Evolutionary conservation across 1,140 invertebrate species (phyloP).

Genomic region (Ceratosolen solmsi): DNA sequence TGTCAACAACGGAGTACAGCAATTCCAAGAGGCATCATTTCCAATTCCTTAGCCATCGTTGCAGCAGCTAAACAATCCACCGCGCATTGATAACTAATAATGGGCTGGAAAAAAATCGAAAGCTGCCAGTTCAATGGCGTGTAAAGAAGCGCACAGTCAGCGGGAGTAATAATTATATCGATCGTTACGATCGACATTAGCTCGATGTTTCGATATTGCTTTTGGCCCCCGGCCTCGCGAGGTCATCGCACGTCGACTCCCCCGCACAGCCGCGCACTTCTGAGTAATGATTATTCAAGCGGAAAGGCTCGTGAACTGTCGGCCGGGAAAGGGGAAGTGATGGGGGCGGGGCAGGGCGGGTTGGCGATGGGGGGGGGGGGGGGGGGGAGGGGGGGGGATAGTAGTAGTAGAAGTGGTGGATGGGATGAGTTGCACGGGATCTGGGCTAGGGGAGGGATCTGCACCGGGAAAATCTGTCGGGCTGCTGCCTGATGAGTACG

Average conservation of each 20-base stretch:
- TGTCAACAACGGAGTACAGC: too few relatives aligned
- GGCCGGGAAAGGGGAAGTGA: not conserved
- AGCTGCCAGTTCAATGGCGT: not conserved
- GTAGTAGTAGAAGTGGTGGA: too few relatives aligned
- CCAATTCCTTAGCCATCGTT: too few relatives aligned
- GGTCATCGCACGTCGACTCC: not conserved
- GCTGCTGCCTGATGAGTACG: constrained; percentile 24
- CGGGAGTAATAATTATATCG: too few relatives aligned
- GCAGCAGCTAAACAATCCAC: too few relatives aligned
- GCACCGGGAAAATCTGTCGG: constrained; percentile 20
- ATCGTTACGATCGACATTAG: too few relatives aligned
- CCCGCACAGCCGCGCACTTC: constrained; percentile 43
- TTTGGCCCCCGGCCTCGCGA: too few relatives aligned
- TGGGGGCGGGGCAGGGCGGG: not conserved
- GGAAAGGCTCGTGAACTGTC: constrained; percentile 49
- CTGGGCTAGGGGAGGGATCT: too few relatives aligned
- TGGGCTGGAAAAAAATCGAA: not conserved
- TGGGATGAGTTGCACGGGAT: too few relatives aligned
- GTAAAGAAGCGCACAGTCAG: not conserved
- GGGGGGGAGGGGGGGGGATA: too few relatives aligned
- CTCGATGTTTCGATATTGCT: not conserved
- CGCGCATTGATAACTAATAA: not conserved
- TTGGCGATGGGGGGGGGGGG: too few relatives aligned
- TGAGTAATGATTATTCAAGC: constrained; percentile 59
- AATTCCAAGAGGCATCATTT: too few relatives aligned